These are phyloP conservation scores for Andrena trimmerana DNA, from an alignment of 2,888 invertebrate genomes.

Conservation along the genomic window DNA sequence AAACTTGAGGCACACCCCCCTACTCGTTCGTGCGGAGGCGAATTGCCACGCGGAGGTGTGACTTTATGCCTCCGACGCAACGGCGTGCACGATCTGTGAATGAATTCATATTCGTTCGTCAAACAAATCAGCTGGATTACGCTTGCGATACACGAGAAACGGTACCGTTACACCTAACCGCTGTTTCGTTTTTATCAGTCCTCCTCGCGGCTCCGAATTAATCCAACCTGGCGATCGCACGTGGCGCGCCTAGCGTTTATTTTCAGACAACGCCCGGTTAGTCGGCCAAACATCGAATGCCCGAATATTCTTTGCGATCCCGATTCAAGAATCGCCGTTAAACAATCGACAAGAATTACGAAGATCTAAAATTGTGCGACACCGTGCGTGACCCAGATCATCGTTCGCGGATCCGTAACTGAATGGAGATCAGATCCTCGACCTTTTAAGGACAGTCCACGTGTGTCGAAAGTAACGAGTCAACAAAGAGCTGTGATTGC, in stretches of 20 bases:
- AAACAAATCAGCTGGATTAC: slow-evolving; percentile 8
- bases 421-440: background rate
- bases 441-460: too few relatives aligned
- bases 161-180: slow-evolving; percentile 29
- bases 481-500: too few relatives aligned
- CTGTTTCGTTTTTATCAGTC: slow-evolving; percentile 31
- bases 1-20: too few relatives aligned
- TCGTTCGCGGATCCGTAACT: background rate
- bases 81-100: slow-evolving; percentile 14
- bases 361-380: slow-evolving; percentile 26
- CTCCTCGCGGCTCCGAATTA: slow-evolving; percentile 19
- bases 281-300: slow-evolving; percentile 32
- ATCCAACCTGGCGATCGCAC: slow-evolving; percentile 36
- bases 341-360: slow-evolving; percentile 53
- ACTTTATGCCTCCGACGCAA: background rate
- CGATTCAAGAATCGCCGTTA: slow-evolving; percentile 32
- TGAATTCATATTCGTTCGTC: background rate
- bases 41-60: background rate
- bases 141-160: slow-evolving; percentile 9
- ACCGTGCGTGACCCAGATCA: too few relatives aligned
- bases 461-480: too few relatives aligned
- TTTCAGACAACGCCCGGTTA: slow-evolving; percentile 41
- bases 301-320: slow-evolving; percentile 42
- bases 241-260: slow-evolving; percentile 59
- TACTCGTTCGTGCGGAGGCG: too few relatives aligned